These are phyloP conservation scores for Eufriesea mexicana DNA, from an alignment of 1,140 invertebrate species.

Conservation along the genomic window DNA sequence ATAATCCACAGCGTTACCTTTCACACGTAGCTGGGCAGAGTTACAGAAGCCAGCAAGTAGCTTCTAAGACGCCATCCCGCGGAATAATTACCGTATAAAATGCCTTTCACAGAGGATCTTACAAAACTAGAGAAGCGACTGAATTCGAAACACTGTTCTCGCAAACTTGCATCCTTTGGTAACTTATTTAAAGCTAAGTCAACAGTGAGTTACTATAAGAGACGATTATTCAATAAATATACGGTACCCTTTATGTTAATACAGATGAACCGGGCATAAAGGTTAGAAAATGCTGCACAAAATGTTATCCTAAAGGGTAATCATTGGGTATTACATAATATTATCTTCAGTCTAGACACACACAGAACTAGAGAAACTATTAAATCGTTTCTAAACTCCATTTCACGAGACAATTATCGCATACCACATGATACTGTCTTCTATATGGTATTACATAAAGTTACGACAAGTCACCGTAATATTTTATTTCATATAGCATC, in stretches of 20 bases:
- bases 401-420: background rate
- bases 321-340: background rate
- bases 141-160: background rate
- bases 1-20: slow-evolving; percentile 8
- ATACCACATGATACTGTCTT: background rate
- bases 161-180: background rate
- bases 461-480: background rate
- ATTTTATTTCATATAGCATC: background rate
- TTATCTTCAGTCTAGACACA: background rate
- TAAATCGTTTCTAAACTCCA: background rate
- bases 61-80: background rate
- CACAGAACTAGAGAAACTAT: background rate
- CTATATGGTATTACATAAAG: background rate
- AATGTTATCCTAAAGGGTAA: slow-evolving; percentile 1
- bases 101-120: slow-evolving; percentile 16
- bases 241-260: too few relatives aligned
- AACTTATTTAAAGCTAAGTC: too few relatives aligned
- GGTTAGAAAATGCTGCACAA: background rate
- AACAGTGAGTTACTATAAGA: too few relatives aligned
- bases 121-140: background rate
- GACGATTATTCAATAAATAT: too few relatives aligned
- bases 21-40: background rate
- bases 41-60: slow-evolving; percentile 7
- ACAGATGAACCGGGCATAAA: background rate
- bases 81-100: background rate